Base-by-base conservation (phyloP, 2,888 invertebrate genomes). In the Volucella inanis region DNA sequence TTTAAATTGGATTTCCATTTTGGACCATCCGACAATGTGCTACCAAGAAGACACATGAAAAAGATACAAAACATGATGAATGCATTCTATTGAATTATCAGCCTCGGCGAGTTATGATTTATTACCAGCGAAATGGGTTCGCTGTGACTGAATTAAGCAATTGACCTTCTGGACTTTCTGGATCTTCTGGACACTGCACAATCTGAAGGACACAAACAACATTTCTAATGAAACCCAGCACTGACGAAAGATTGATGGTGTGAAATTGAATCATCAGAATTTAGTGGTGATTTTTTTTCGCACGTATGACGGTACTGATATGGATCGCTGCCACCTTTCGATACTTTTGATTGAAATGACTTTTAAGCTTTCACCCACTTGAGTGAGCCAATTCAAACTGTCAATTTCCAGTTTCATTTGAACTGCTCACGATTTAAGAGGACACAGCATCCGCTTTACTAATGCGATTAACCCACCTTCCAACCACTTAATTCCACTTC, bases 141-240 rank as follows among this genome's bases (percentile, higher is more conserved):
- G 6, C 52, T 67, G 52, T 61, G 67, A 76, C 76, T 76, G 76
- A 76, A 76, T 76, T 67, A 76, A 76, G 54, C 67, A 76, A 76
- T 76, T 76, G 65, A 76, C 76, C 75, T 50, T 31, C n/a, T 22
- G 22, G 22, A 3, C 22, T 3, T 22, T 22, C 22, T 22, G 22
- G 22, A 22, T 4, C 22, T 6, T 6, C 31, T 31, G 31, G 41
- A 50, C 65, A 49, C 67, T 4, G 8, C 43, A n/a, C n/a, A 64
- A 57, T 64, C 65, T 39, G 47, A 65, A 38, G 14, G 22, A 39
- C 41, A 22, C 41, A 12, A 8, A 52, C 3, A 31, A 45, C 43
- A 14, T 52, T 52, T 18, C 41, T 22, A 67, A 67, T 54, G 41
- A 67, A 54, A 14, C 22, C 18, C 18, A n/a, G 52, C 31, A 31